Percentiles rank a stretch among this genome's conserved stretches.
phyloP scores from a whole-genome alignment of 2,797 vertebrate genomes.

The Rhynchonycteris naso region DNA sequence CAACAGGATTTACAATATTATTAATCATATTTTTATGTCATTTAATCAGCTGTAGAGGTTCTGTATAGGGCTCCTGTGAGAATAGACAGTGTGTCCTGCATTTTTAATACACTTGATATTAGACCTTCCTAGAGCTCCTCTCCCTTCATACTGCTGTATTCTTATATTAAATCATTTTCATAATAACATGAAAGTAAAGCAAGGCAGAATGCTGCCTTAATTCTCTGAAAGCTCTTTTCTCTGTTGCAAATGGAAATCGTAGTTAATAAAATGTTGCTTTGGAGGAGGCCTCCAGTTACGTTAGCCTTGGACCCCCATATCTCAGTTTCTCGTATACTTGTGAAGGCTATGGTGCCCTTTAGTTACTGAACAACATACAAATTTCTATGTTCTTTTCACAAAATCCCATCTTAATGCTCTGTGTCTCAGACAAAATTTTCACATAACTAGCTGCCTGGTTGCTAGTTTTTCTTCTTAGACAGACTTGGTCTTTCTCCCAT shows the following conservation, averaged over 20 bases:
- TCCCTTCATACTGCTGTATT: constrained; percentile 44
- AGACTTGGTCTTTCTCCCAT: not conserved
- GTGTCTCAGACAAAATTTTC: not conserved
- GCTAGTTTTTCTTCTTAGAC: not conserved
- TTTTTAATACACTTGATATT: constrained; percentile 71
- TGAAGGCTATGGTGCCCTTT: not conserved
- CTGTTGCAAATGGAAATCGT: not conserved
- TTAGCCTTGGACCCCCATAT: not conserved
- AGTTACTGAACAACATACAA: not conserved
- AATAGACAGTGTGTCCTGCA: constrained; percentile 61
- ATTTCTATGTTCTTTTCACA: not conserved
- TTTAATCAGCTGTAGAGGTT: constrained; percentile 60
- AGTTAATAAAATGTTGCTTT: not conserved
- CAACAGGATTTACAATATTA: constrained; percentile 78
- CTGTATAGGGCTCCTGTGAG: constrained; percentile 31
- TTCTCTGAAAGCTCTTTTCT: not conserved
- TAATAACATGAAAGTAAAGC: constrained; percentile 56
- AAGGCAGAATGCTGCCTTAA: not conserved
- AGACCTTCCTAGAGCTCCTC: constrained; percentile 6
- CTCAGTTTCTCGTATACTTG: not conserved
- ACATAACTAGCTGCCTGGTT: not conserved
- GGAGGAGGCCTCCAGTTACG: not conserved
- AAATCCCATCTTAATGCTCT: not conserved
- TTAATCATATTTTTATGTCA: constrained; percentile 79
- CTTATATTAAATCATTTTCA: constrained; percentile 68